phyloP scores from a whole-genome alignment of 1,140 invertebrate genomes.

The Goniozus legneri region DNA sequence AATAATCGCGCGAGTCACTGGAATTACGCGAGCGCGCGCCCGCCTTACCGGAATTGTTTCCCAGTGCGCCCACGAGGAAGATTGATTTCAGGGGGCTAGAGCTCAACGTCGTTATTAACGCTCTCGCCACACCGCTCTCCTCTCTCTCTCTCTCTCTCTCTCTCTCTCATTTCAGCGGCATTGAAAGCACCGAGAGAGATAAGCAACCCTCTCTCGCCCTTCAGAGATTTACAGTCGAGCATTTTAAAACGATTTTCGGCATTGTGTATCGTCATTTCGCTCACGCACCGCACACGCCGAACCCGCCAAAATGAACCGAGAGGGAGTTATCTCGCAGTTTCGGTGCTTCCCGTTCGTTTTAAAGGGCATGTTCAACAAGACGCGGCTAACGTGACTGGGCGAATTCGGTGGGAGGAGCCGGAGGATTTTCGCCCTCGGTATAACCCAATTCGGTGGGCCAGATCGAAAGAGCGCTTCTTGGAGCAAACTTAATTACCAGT shows the following conservation, averaged over 20 bases:
- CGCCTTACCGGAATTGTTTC: neutral
- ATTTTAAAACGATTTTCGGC: too few relatives aligned
- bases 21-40: neutral
- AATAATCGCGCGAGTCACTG: neutral
- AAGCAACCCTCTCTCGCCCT: too few relatives aligned
- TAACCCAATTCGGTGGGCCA: neutral
- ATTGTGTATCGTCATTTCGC: too few relatives aligned
- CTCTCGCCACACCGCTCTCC: neutral
- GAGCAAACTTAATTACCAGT: conserved; percentile 40
- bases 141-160: neutral
- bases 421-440: too few relatives aligned
- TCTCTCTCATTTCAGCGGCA: too few relatives aligned
- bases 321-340: neutral
- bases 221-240: too few relatives aligned
- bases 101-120: too few relatives aligned
- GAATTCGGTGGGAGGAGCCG: too few relatives aligned
- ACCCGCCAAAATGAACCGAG: neutral
- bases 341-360: conserved; percentile 12
- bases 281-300: too few relatives aligned
- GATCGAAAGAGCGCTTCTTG: conserved; percentile 19
- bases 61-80: neutral
- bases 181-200: too few relatives aligned
- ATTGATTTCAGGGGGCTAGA: neutral
- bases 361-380: conserved; percentile 23
- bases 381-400: too few relatives aligned